Evolutionary conservation across 2,888 invertebrate species (phyloP).

Genomic region (Erpobdella octoculata): DNA sequence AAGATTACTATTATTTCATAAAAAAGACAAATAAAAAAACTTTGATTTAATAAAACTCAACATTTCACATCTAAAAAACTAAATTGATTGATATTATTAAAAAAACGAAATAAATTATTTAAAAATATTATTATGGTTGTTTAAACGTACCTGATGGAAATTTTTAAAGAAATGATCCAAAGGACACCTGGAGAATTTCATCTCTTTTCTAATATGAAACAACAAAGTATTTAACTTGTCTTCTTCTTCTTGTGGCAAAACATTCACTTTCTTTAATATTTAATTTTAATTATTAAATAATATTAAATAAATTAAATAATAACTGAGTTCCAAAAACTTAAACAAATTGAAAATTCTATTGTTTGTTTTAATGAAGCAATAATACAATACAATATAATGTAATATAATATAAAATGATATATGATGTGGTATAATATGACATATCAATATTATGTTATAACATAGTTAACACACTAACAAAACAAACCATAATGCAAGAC

Average conservation of each 20-base stretch:
- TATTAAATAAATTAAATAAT: too few species aligned
- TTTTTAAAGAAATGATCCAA: slow-evolving; percentile 53
- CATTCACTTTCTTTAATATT: slow-evolving; percentile 43
- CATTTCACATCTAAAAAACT: neutral
- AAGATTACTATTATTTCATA: too few species aligned
- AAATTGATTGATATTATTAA: neutral
- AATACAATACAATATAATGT: too few species aligned
- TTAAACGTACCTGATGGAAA: slow-evolving; percentile 48
- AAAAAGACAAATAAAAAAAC: too few species aligned
- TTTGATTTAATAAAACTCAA: neutral
- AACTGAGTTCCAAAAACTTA: too few species aligned
- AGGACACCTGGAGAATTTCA: slow-evolving; percentile 46
- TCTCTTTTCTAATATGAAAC: slow-evolving; percentile 44
- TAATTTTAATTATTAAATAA: neutral
- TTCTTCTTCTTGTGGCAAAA: slow-evolving; percentile 44
- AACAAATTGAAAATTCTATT: too few species aligned
- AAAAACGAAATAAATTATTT: neutral
- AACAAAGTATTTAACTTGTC: slow-evolving; percentile 42
- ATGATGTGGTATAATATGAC: too few species aligned
- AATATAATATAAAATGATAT: too few species aligned
- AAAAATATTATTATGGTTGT: slow-evolving; percentile 29
- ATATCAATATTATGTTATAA: too few species aligned
- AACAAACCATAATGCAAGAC: too few species aligned
- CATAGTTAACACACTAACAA: too few species aligned
- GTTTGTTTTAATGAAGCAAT: too few species aligned